phyloP scores from a whole-genome alignment of 2,888 invertebrate genomes.

The Himalopsyche tibetana region DNA sequence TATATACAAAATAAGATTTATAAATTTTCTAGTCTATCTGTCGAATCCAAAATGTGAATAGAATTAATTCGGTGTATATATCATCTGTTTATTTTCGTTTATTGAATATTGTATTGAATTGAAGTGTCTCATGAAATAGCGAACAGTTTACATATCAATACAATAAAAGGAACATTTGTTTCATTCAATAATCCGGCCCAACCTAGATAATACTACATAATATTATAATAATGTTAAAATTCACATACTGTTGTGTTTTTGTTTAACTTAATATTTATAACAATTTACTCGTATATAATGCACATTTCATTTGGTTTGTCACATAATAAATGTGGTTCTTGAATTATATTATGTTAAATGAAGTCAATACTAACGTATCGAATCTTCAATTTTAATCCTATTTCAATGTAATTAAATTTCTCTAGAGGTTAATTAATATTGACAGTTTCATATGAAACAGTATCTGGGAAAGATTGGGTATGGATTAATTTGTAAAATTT shows the following conservation, averaged over 20 bases:
- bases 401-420: neutral
- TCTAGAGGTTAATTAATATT: neutral
- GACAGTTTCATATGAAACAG: neutral
- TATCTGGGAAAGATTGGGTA: neutral
- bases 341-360: conserved; percentile 26
- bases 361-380: neutral
- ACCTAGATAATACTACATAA: conserved; percentile 13
- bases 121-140: too few species aligned
- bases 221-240: conserved; percentile 14
- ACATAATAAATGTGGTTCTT: conserved; percentile 36
- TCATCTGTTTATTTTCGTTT: too few species aligned
- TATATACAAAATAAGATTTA: too few species aligned
- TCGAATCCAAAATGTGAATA: too few species aligned
- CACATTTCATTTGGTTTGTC: conserved; percentile 45
- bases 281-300: conserved; percentile 43
- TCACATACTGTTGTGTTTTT: conserved; percentile 36
- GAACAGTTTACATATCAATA: too few species aligned
- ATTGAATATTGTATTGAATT: too few species aligned
- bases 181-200: conserved; percentile 27
- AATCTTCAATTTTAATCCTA: neutral
- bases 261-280: conserved; percentile 24
- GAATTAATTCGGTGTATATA: too few species aligned
- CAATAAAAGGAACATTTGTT: too few species aligned
- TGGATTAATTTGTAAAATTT: too few species aligned
- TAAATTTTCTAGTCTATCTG: too few species aligned